Conservation (phyloP, 2,888 invertebrate species). For the Seira ritae region DNA sequence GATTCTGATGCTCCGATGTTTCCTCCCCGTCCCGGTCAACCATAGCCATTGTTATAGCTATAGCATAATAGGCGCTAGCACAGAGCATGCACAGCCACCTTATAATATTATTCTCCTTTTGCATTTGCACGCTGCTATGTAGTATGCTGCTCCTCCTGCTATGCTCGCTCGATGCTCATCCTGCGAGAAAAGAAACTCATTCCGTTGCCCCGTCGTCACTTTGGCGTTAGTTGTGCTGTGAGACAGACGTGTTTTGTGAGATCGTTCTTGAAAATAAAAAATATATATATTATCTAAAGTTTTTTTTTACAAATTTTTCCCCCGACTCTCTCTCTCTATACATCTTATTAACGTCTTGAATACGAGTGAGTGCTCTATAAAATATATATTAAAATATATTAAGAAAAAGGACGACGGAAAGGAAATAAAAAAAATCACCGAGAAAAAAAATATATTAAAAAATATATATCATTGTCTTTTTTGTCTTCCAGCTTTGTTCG, state of each 20-base stretch:
- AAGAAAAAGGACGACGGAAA: background rate
- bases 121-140: slow-evolving; percentile 1
- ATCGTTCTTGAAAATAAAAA: slow-evolving; percentile 35
- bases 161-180: background rate
- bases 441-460: background rate
- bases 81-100: slow-evolving; percentile 11
- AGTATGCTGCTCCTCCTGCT: slow-evolving; percentile 14
- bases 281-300: background rate
- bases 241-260: slow-evolving; percentile 60
- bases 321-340: background rate
- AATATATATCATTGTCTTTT: too few relatives aligned
- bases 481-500: slow-evolving; percentile 23
- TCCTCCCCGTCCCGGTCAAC: slow-evolving; percentile 63
- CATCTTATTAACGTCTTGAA: background rate
- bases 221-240: slow-evolving; percentile 64
- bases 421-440: background rate
- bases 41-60: slow-evolving; percentile 25
- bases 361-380: slow-evolving; percentile 1
- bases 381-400: background rate
- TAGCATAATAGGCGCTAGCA: too few relatives aligned
- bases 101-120: slow-evolving; percentile 26
- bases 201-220: slow-evolving; percentile 64
- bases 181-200: slow-evolving; percentile 60
- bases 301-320: slow-evolving; percentile 20
- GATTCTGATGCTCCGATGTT: slow-evolving; percentile 62